These are phyloP conservation scores for Galaxea fascicularis DNA, from an alignment of 92 coral and sea anemone genomes.

Conservation along the genomic window DNA sequence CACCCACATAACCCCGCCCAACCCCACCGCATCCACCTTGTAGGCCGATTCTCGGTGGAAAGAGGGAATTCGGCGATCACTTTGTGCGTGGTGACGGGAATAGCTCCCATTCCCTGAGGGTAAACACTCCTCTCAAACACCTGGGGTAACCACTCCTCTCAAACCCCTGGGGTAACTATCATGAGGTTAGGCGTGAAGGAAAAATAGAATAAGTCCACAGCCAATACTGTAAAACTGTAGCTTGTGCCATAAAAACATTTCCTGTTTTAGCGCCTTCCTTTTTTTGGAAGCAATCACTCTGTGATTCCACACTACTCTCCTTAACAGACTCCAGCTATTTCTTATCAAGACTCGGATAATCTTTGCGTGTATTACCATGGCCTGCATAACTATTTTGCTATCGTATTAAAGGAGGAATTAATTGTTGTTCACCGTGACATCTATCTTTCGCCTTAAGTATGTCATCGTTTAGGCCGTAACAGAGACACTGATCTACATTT, in stretches of 20 bases:
- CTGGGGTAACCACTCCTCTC: too few species aligned
- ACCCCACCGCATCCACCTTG: not conserved
- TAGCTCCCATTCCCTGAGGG: too few species aligned
- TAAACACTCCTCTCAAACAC: not conserved
- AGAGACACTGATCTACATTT: not conserved
- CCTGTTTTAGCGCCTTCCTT: not conserved
- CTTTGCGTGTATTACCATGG: not conserved
- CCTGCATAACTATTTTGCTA: not conserved
- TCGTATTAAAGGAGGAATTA: not conserved
- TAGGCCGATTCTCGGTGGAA: not conserved
- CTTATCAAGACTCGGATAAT: not conserved
- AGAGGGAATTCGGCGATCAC: not conserved
- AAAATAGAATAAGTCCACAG: not conserved
- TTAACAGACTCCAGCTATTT: not conserved
- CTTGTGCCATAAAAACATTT: not conserved
- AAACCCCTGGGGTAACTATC: not conserved
- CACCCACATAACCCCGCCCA: too few species aligned
- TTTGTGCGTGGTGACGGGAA: not conserved
- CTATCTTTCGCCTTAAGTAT: not conserved
- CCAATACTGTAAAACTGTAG: not conserved
- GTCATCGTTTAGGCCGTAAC: not conserved
- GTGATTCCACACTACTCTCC: constrained; percentile 4
- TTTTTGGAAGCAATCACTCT: not conserved
- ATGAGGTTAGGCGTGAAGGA: not conserved
- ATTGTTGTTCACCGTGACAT: not conserved